A percentile compares a stretch with the other conserved stretches of the same genome.
These are phyloP conservation scores for Xanthorhoe designata DNA, from an alignment of 2,888 invertebrate genomes.

Conservation along the genomic window DNA sequence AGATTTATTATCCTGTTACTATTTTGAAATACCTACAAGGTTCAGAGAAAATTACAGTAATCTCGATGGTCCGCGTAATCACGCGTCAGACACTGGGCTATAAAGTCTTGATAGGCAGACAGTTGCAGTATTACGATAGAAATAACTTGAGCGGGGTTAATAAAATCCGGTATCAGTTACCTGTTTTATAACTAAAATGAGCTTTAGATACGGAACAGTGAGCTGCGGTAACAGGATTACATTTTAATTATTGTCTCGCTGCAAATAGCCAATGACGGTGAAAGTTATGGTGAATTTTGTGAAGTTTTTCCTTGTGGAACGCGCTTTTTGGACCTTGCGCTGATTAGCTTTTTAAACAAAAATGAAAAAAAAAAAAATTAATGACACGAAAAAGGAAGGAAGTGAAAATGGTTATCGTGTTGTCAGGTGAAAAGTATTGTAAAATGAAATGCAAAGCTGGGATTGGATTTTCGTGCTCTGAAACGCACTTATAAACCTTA, in stretches of 20 bases:
- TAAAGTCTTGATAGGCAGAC: too few relatives aligned
- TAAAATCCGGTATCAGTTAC: neutral
- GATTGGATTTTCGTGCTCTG: neutral
- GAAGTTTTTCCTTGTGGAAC: slow-evolving; percentile 19
- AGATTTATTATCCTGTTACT: too few relatives aligned
- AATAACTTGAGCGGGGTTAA: neutral
- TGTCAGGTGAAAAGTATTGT: slow-evolving; percentile 10
- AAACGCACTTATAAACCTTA: neutral
- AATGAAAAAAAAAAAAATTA: neutral
- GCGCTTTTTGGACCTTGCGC: slow-evolving; percentile 11
- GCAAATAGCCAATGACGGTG: slow-evolving; percentile 38
- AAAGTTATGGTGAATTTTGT: slow-evolving; percentile 26
- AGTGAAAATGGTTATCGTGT: slow-evolving; percentile 4
- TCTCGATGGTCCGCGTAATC: too few relatives aligned
- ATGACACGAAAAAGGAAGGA: neutral
- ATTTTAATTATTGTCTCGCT: slow-evolving; percentile 40
- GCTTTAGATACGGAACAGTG: slow-evolving; percentile 33
- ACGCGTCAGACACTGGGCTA: too few relatives aligned
- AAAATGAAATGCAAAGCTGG: neutral
- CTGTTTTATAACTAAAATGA: slow-evolving; percentile 6
- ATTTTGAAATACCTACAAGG: too few relatives aligned
- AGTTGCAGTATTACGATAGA: neutral
- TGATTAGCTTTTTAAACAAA: slow-evolving; percentile 21
- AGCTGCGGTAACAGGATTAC: slow-evolving; percentile 37
- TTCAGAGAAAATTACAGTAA: too few relatives aligned